Evolutionary conservation across 30 jellyfish, hydroid and myxozoan genomes (phyloP), one percentile per base, ranked within the genome.

Genomic region (Pelagia noctiluca): DNA sequence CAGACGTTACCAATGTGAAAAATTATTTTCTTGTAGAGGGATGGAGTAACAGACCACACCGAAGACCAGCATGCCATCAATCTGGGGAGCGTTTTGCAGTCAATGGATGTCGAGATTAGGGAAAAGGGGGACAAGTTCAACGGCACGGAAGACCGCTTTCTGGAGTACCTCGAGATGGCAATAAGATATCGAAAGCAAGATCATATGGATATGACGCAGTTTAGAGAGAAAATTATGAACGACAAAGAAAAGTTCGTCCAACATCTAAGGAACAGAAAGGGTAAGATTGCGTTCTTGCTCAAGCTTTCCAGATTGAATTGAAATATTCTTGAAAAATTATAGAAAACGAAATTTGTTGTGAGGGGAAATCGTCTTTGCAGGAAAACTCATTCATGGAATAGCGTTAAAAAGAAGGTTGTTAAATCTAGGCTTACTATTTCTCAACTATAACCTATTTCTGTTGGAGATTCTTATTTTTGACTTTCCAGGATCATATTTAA

Each of bases 101-200:
- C 93, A 11, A 83, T 83, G 93, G 87, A 83, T 24, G 68, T 32
- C 23, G 86, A 52, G 35, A 83, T 83, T 18, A n/a, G 84, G 50
- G 63, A 83, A 32, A 2, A 38, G 25, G 92, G 93, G 4, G 61
- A 34, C 35, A 70, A 42, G 10, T 86, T 86, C 61, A 67, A 78
- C 0, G 96, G 90, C 1, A 36, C 65, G 18, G 96, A 86, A 63
- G 89, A 54, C 13, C 35, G 50, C 33, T 86, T 86, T 62, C 18
- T 64, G 74, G 84, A 70, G 50, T 67, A 35, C 34, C 46, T 76
- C 8, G 85, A 75, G 13, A 24, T 66, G 86, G 88, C 76, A 0
- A 33, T 57, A 0, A 48, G 18, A 8, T 0, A 22, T 37, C 49
- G 96, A 54, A 34, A 26, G 42, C 79, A 50, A 24, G 49, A 50